phyloP scores from a whole-genome alignment of 2,888 invertebrate genomes.

The Melipona beecheii region DNA sequence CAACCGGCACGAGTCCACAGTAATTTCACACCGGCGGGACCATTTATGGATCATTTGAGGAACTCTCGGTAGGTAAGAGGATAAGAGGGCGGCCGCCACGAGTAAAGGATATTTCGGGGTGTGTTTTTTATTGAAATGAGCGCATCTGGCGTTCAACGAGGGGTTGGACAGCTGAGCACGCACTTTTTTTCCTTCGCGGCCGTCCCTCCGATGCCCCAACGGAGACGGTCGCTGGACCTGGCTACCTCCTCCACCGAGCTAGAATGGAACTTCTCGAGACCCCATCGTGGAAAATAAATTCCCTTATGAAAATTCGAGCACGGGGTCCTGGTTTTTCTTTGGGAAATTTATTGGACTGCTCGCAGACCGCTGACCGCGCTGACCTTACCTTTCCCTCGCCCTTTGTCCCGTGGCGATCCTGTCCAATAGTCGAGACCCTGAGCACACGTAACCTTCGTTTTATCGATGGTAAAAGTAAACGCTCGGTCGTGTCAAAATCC shows the following conservation, averaged over 20 bases:
- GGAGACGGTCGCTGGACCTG: slow-evolving; percentile 51
- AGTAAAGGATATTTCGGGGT: slow-evolving; percentile 65
- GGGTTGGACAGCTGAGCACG: slow-evolving; percentile 72
- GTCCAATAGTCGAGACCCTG: slow-evolving; percentile 36
- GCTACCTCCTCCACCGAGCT: slow-evolving; percentile 55
- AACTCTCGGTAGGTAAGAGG: slow-evolving; percentile 58
- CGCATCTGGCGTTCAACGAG: slow-evolving; percentile 74
- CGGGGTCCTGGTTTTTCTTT: slow-evolving; percentile 44
- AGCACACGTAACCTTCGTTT: slow-evolving; percentile 53
- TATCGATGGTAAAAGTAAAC: slow-evolving; percentile 39
- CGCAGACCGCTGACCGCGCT: slow-evolving; percentile 68
- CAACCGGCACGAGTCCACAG: slow-evolving; percentile 49
- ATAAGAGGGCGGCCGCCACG: slow-evolving; percentile 30
- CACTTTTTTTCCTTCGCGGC: slow-evolving; percentile 65
- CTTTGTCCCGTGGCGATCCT: slow-evolving; percentile 20
- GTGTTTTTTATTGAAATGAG: slow-evolving; percentile 76
- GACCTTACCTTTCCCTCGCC: slow-evolving; percentile 33
- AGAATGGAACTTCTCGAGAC: slow-evolving; percentile 68
- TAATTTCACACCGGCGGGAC: slow-evolving; percentile 63
- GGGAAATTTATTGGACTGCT: slow-evolving; percentile 72
- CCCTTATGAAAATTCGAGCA: slow-evolving; percentile 78
- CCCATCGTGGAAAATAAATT: slow-evolving; percentile 71
- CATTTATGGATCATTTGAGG: slow-evolving; percentile 71
- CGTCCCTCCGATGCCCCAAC: slow-evolving; percentile 13
- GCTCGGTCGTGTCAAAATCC: background rate